phyloP scores from a whole-genome alignment of 2,113 vertebrate species.

The Phalacrocorax pelagicus region DNA sequence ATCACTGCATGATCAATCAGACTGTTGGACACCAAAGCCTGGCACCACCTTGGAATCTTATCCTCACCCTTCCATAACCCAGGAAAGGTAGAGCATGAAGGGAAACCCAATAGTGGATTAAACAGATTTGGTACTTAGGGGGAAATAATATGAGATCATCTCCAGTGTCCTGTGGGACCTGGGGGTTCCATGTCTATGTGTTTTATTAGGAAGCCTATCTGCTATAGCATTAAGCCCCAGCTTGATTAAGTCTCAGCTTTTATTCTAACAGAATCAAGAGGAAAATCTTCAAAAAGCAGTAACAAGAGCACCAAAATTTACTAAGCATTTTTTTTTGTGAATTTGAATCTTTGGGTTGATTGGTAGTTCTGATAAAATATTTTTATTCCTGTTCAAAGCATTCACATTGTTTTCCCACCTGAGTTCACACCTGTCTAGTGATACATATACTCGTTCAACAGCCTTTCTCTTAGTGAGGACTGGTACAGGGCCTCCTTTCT shows the following conservation, averaged over 20 bases:
- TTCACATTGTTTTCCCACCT: neutral
- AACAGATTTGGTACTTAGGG: neutral
- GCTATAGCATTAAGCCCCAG: neutral
- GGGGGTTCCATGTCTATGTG: fast-evolving
- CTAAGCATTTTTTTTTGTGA: neutral
- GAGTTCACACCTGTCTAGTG: neutral
- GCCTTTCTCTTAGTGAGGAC: neutral
- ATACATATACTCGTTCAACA: neutral
- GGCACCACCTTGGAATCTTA: neutral
- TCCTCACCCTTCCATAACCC: neutral
- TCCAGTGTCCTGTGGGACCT: neutral
- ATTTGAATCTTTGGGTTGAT: neutral
- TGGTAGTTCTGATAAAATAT: neutral
- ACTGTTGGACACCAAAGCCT: neutral
- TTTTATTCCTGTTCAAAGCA: neutral
- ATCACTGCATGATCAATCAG: neutral
- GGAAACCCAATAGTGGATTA: neutral
- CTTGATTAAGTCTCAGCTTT: neutral
- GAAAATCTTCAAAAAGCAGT: neutral
- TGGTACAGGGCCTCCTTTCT: neutral
- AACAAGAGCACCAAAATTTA: neutral
- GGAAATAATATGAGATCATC: neutral
- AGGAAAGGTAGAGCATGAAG: neutral
- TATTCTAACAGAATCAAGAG: neutral
- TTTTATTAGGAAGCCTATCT: neutral